phyloP scores from a whole-genome alignment of 2,113 vertebrate species.

The Mus musculus region GRCm39 chr4:43520501-43521000 shows the following conservation, averaged over 20 bases:
- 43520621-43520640: not conserved
- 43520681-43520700: not conserved
- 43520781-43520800: not conserved
- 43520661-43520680: not conserved
- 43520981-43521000: constrained; percentile 12
- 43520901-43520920: constrained; percentile 31
- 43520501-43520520: constrained; percentile 52
- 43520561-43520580: not conserved
- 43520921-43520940: not conserved
- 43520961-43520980: not conserved
- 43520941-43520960: not conserved
- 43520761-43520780: not conserved
- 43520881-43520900: not conserved
- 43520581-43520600: not conserved
- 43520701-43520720: not conserved
- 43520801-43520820: not conserved
- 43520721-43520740: not conserved
- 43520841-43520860: not conserved
- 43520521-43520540: constrained; percentile 17
- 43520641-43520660: not conserved
- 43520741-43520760: not conserved
- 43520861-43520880: not conserved
- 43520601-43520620: not conserved
- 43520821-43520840: not conserved
- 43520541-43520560: constrained; percentile 2